Evolutionary conservation across 2,888 invertebrate species (phyloP).

Genomic region (Lepidochrysops patricia): DNA sequence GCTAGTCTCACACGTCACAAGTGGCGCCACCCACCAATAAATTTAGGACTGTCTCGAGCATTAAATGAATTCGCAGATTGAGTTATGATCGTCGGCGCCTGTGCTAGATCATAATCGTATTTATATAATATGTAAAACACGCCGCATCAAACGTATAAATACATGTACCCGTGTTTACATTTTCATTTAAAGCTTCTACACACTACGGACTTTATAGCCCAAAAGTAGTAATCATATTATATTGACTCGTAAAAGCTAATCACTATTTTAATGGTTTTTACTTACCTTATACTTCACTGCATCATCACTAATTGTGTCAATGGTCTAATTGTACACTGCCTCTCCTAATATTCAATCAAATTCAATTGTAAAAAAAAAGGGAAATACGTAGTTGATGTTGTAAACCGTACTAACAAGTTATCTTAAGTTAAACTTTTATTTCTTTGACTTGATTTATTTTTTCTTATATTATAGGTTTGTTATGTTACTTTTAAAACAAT

Average conservation of each 20-base stretch:
- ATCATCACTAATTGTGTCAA: too few relatives aligned
- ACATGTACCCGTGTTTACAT: neutral
- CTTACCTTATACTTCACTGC: neutral
- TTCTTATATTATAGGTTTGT: too few relatives aligned
- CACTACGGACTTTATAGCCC: neutral
- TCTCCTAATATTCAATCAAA: too few relatives aligned
- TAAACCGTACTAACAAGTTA: too few relatives aligned
- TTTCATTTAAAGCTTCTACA: neutral
- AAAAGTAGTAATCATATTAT: neutral
- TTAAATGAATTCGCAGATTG: slow-evolving; percentile 66
- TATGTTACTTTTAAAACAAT: too few relatives aligned
- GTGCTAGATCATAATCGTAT: slow-evolving; percentile 58
- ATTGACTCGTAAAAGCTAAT: neutral
- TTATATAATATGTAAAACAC: slow-evolving; percentile 50
- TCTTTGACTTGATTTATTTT: too few relatives aligned
- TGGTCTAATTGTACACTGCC: too few relatives aligned
- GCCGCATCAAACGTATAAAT: slow-evolving; percentile 44
- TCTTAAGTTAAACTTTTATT: too few relatives aligned
- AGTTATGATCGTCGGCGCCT: slow-evolving; percentile 60
- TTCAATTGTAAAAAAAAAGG: too few relatives aligned
- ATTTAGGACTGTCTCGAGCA: slow-evolving; percentile 67
- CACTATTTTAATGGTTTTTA: neutral
- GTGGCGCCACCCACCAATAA: slow-evolving; percentile 69
- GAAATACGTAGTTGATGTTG: too few relatives aligned
- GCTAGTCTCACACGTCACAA: slow-evolving; percentile 50